A percentile compares a stretch with the other conserved stretches of the same genome.
Conservation (phyloP, 2,797 vertebrate genomes). For the Novumbra hubbsi region DNA sequence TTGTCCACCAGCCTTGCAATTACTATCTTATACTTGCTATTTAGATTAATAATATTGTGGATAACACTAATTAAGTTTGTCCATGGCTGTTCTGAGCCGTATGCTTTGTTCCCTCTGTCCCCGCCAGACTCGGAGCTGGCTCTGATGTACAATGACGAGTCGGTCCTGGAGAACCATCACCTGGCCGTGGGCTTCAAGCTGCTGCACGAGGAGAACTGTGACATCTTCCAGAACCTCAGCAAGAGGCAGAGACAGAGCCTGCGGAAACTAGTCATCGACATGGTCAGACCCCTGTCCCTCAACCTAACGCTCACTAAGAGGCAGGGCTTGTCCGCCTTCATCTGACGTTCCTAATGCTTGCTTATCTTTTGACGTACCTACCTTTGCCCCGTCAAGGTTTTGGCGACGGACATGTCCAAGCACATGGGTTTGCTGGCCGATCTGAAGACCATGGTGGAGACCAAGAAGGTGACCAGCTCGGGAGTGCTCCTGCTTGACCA, state of each 20-base stretch:
- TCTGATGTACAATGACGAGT: slow-evolving; percentile 95
- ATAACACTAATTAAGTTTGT: neutral
- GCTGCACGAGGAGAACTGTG: slow-evolving; percentile 92
- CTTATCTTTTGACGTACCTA: neutral
- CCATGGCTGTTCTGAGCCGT: neutral
- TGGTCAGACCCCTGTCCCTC: slow-evolving; percentile 69
- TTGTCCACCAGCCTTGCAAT: too few relatives aligned
- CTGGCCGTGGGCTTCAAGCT: slow-evolving; percentile 94
- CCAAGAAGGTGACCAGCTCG: slow-evolving; percentile 95
- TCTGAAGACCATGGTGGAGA: slow-evolving; percentile 96
- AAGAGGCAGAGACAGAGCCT: slow-evolving; percentile 89
- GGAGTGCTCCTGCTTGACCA: slow-evolving; percentile 92
- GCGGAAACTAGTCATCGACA: slow-evolving; percentile 93
- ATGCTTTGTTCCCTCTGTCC: slow-evolving; percentile 1
- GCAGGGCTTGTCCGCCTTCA: neutral
- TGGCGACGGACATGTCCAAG: slow-evolving; percentile 97
- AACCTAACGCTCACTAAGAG: neutral
- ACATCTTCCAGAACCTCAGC: slow-evolving; percentile 93
- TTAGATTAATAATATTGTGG: neutral
- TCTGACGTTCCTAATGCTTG: neutral
- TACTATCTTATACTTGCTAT: neutral
- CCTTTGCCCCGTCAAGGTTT: slow-evolving; percentile 70
- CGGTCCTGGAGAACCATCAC: slow-evolving; percentile 94
- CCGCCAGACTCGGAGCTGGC: slow-evolving; percentile 90
- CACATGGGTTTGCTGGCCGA: slow-evolving; percentile 95